These are phyloP conservation scores for Thaumetopoea pityocampa DNA, from an alignment of 1,140 invertebrate species.

Conservation along the genomic window DNA sequence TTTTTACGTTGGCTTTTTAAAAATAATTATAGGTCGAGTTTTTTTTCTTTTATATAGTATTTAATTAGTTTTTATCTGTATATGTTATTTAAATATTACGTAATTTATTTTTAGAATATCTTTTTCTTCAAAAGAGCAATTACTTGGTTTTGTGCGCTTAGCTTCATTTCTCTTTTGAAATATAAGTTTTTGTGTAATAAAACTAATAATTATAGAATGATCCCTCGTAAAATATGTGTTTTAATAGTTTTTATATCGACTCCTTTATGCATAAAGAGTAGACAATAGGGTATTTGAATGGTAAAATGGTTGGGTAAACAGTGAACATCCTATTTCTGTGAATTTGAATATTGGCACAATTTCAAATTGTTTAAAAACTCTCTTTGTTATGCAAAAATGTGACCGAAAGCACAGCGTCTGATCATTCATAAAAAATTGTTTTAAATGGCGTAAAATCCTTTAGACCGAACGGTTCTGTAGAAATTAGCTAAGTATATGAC, in stretches of 20 bases:
- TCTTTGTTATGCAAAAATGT: constrained; percentile 46
- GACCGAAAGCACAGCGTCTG: constrained; percentile 37
- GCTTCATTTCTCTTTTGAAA: too few species aligned
- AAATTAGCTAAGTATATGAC: constrained; percentile 33
- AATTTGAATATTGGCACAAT: constrained; percentile 59
- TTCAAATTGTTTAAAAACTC: too few species aligned
- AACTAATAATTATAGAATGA: too few species aligned
- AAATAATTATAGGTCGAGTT: constrained; percentile 23
- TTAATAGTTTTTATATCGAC: constrained; percentile 8
- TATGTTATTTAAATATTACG: too few species aligned
- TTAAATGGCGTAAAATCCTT: constrained; percentile 24
- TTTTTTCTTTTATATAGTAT: constrained; percentile 13
- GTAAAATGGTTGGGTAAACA: constrained; percentile 46
- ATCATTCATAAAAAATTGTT: constrained; percentile 47
- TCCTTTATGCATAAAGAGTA: constrained; percentile 15
- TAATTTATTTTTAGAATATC: too few species aligned
- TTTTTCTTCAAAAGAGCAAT: too few species aligned
- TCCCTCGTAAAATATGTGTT: background rate
- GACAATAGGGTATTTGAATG: constrained; percentile 11
- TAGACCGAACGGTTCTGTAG: constrained; percentile 26
- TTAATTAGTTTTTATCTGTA: too few species aligned
- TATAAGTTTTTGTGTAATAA: too few species aligned
- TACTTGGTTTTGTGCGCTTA: too few species aligned
- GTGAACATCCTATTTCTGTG: constrained; percentile 42
- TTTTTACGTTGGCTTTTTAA: constrained; percentile 33